Conservation (phyloP, 2,888 invertebrate genomes). For the Celastrina argiolus region DNA sequence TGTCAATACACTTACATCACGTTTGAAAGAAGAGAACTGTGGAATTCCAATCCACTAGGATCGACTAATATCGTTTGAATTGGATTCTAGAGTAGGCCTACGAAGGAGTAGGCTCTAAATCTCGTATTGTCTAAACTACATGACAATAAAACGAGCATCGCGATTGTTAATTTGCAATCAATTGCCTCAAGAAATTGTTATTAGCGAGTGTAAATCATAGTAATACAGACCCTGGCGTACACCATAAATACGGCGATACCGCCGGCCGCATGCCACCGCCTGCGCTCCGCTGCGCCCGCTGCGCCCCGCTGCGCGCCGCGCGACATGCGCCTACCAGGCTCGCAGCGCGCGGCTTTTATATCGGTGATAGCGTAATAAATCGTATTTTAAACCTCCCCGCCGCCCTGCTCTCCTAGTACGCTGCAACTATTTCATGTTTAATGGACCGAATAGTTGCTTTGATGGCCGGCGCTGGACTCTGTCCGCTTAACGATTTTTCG, state of each 20-base stretch:
- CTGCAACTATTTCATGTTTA: constrained; percentile 69
- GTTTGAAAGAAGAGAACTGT: too few species aligned
- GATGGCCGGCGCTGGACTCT: constrained; percentile 53
- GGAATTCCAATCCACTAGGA: too few species aligned
- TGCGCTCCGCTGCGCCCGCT: too few species aligned
- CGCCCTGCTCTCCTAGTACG: constrained; percentile 36
- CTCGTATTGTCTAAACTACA: neutral
- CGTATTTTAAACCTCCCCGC: constrained; percentile 48
- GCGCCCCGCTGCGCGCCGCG: constrained; percentile 45
- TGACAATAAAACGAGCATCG: constrained; percentile 17
- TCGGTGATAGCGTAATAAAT: constrained; percentile 57
- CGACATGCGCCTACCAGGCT: constrained; percentile 51
- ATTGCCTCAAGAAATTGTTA: constrained; percentile 28
- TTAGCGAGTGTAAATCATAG: constrained; percentile 32
- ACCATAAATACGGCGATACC: constrained; percentile 28
- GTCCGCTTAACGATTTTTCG: constrained; percentile 62
- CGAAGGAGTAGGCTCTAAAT: too few species aligned
- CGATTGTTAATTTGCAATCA: constrained; percentile 40
- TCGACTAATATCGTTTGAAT: too few species aligned
- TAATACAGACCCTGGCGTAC: constrained; percentile 28
- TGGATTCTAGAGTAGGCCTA: too few species aligned
- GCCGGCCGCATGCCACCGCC: constrained; percentile 35
- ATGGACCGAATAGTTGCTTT: constrained; percentile 68
- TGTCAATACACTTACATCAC: too few species aligned
- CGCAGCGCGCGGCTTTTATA: constrained; percentile 48